These are phyloP conservation scores for Enhydra lutris DNA, from an alignment of 2,113 vertebrate species.

Conservation along the genomic window DNA sequence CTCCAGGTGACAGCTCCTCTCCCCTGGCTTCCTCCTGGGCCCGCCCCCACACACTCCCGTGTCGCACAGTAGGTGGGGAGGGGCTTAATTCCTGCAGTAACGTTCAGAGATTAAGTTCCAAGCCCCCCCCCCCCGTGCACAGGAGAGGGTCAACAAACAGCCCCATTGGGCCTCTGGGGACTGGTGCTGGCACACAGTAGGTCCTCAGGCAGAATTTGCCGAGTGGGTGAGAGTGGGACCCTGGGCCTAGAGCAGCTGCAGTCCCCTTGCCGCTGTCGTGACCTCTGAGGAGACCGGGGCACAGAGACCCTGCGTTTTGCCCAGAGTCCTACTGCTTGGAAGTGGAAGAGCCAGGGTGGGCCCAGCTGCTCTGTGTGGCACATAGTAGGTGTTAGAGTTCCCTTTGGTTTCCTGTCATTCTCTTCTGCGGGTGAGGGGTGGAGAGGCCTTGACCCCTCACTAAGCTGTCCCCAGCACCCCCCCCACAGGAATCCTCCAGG, in stretches of 20 bases:
- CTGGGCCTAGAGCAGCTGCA: neutral
- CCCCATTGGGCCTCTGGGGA: neutral
- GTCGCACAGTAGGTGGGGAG: neutral
- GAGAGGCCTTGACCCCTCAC: neutral
- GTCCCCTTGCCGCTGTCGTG: accelerated
- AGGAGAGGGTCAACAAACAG: neutral
- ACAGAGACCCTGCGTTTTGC: neutral
- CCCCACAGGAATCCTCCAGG: neutral
- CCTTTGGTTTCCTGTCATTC: neutral
- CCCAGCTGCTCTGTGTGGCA: accelerated
- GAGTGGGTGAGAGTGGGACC: neutral
- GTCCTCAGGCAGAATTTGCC: neutral
- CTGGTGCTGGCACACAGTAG: neutral
- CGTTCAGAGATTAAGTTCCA: neutral
- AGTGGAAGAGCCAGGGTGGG: neutral
- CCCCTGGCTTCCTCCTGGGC: neutral
- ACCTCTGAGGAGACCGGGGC: neutral
- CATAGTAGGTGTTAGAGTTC: neutral
- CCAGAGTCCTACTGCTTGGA: neutral
- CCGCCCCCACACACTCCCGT: neutral
- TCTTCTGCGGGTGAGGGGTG: neutral
- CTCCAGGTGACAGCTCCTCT: neutral
- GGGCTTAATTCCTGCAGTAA: neutral
- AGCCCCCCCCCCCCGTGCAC: too few species aligned
- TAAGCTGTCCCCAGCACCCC: neutral